Percentiles rank a stretch among this genome's conserved stretches.
Evolutionary conservation across 2,797 vertebrate genomes (phyloP).

Genomic region (Phylloscopus collybita): DNA sequence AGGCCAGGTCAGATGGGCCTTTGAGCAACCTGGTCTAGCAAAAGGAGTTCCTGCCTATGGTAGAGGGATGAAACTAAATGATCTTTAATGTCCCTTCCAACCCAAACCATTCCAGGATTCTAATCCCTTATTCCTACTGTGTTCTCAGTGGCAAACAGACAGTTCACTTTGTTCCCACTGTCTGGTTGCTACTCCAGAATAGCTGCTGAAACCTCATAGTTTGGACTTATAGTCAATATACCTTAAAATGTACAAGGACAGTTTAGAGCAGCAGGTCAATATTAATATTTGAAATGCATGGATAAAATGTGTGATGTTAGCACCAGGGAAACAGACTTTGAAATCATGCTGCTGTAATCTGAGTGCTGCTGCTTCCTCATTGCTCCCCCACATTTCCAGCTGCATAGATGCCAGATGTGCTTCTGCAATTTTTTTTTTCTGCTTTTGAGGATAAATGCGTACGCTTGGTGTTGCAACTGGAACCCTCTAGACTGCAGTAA

Average conservation of each 20-base stretch:
- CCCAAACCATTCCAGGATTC: neutral
- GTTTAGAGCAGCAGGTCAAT: neutral
- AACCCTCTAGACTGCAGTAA: slow-evolving; percentile 47
- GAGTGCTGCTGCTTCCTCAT: slow-evolving; percentile 26
- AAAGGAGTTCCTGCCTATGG: neutral
- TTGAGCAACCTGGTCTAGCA: neutral
- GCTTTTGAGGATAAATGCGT: neutral
- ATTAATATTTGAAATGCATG: neutral
- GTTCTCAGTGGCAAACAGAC: neutral
- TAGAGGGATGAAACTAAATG: neutral
- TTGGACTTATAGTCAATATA: neutral
- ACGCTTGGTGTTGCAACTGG: slow-evolving; percentile 55
- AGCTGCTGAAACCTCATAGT: neutral
- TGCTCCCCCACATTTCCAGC: neutral
- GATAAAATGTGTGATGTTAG: neutral
- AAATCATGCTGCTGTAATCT: neutral
- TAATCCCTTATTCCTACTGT: neutral
- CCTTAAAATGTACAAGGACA: neutral
- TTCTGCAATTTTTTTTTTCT: neutral
- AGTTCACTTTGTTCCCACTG: neutral
- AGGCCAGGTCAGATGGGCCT: neutral
- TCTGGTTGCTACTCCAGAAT: neutral
- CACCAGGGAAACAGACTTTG: neutral
- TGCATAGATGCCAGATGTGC: neutral
- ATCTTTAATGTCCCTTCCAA: neutral